phyloP scores from a whole-genome alignment of 2,888 invertebrate genomes.

The Theristus sp. region DNA sequence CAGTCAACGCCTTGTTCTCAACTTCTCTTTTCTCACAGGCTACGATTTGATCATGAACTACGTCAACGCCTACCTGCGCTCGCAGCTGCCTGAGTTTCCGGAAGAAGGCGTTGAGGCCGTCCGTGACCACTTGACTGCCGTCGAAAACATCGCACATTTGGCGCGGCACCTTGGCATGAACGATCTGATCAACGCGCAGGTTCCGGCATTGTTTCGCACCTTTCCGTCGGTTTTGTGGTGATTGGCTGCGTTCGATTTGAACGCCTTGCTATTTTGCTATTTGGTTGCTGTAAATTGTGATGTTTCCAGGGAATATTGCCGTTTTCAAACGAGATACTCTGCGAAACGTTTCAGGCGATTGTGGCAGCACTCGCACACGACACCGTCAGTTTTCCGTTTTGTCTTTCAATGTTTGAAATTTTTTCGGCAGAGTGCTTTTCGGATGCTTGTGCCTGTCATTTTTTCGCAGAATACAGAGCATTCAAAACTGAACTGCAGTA shows the following conservation, averaged over 20 bases:
- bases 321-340: slow-evolving; percentile 41
- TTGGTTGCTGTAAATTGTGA: not conserved
- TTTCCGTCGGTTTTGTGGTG: not conserved
- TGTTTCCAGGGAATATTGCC: slow-evolving; percentile 51
- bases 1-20: too few relatives aligned
- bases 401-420: too few relatives aligned
- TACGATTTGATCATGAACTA: slow-evolving; percentile 32
- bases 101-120: slow-evolving; percentile 48
- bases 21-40: too few relatives aligned
- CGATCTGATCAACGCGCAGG: slow-evolving; percentile 36
- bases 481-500: too few relatives aligned
- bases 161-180: not conserved
- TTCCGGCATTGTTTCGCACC: too few relatives aligned
- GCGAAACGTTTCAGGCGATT: slow-evolving; percentile 59
- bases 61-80: slow-evolving; percentile 48
- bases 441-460: not conserved
- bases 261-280: not conserved
- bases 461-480: too few relatives aligned
- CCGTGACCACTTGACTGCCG: slow-evolving; percentile 45
- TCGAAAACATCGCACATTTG: slow-evolving; percentile 54
- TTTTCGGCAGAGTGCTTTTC: not conserved
- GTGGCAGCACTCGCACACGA: slow-evolving; percentile 50
- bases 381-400: not conserved
- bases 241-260: not conserved
- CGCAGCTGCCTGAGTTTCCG: slow-evolving; percentile 52